Percentiles rank a stretch among this genome's conserved stretches.
These are phyloP conservation scores for Anoplius nigerrimus DNA, from an alignment of 2,888 invertebrate genomes.

Conservation along the genomic window DNA sequence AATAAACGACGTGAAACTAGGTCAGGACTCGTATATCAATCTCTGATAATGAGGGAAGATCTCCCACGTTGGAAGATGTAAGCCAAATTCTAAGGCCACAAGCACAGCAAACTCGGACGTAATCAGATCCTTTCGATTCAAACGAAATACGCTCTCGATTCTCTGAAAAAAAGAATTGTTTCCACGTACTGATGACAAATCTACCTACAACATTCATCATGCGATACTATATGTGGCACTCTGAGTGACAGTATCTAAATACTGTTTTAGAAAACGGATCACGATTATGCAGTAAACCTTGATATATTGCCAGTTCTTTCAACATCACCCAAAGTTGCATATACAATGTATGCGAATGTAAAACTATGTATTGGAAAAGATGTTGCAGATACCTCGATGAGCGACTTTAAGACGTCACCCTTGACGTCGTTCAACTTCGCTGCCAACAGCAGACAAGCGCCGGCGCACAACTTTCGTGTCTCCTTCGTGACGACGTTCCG, in stretches of 20 bases:
- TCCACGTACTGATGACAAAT: conserved; percentile 15
- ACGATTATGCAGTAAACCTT: too few relatives aligned
- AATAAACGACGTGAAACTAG: conserved; percentile 44
- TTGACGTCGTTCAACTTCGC: conserved; percentile 98
- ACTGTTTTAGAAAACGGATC: not conserved
- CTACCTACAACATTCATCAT: not conserved
- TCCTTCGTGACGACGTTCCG: conserved; percentile 94
- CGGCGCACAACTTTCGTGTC: conserved; percentile 96
- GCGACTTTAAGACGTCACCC: conserved; percentile 88
- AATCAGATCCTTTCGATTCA: conserved; percentile 93
- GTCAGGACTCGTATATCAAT: conserved; percentile 93
- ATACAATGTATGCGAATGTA: not conserved
- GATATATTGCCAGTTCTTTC: too few relatives aligned
- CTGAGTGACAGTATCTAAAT: not conserved
- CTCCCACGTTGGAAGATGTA: conserved; percentile 94
- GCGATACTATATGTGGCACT: not conserved
- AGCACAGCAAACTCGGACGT: conserved; percentile 95
- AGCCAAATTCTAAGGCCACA: conserved; percentile 94
- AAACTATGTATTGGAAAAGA: not conserved
- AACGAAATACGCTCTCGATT: conserved; percentile 91
- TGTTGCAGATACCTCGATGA: conserved; percentile 85
- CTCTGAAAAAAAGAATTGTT: conserved; percentile 79
- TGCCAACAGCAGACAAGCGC: conserved; percentile 93
- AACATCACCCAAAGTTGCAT: too few relatives aligned
- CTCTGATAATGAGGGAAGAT: conserved; percentile 97